phyloP scores from a whole-genome alignment of 2,113 vertebrate genomes.

The Hypomesus transpacificus region DNA sequence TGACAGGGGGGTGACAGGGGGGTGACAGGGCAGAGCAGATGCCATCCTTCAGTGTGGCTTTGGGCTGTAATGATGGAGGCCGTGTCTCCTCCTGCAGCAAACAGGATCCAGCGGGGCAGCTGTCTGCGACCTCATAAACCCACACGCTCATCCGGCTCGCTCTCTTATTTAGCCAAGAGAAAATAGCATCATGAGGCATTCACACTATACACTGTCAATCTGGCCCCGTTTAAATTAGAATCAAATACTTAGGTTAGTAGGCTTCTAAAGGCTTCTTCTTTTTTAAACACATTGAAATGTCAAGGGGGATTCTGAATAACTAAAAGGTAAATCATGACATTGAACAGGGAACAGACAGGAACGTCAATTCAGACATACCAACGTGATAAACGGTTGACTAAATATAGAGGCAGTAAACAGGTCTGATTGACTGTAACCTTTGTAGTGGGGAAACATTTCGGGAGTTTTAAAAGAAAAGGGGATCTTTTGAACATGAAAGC shows the following conservation, averaged over 20 bases:
- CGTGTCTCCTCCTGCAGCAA: conserved; percentile 37
- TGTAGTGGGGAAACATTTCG: too few species aligned
- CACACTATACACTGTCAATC: background rate
- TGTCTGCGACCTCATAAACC: conserved; percentile 60
- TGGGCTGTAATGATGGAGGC: conserved; percentile 22
- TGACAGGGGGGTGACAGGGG: background rate
- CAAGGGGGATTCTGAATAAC: too few species aligned
- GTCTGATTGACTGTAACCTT: background rate
- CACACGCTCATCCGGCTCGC: conserved; percentile 38
- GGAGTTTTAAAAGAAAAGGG: too few species aligned
- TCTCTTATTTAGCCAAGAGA: conserved; percentile 19
- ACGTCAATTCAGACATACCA: too few species aligned
- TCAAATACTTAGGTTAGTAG: background rate
- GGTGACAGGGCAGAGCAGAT: background rate
- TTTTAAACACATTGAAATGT: background rate
- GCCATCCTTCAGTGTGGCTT: conserved; percentile 20
- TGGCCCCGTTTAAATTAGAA: background rate
- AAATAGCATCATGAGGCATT: background rate
- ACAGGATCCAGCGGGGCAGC: conserved; percentile 56
- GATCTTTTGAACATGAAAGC: background rate
- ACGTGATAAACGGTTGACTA: too few species aligned
- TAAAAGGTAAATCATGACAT: too few species aligned
- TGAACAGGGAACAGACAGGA: too few species aligned
- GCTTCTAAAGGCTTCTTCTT: too few species aligned
- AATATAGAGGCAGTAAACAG: background rate